These are phyloP conservation scores for Sinella curviseta DNA, from an alignment of 1,140 invertebrate genomes.

Conservation along the genomic window DNA sequence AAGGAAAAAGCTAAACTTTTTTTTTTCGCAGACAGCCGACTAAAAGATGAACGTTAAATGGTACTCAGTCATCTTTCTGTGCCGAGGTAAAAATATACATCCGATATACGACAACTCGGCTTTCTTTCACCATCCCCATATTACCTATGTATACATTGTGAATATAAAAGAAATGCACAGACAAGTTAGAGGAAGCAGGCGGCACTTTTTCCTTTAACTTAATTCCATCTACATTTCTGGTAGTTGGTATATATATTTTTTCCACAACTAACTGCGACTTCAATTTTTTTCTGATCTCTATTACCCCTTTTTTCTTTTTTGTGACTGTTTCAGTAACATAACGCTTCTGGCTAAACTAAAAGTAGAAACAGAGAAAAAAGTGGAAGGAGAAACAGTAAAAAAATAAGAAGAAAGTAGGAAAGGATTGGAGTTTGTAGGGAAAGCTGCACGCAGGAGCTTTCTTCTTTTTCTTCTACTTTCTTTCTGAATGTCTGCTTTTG, in stretches of 20 bases:
- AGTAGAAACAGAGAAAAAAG: neutral
- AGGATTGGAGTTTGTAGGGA: neutral
- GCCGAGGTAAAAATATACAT: too few species aligned
- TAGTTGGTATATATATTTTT: too few species aligned
- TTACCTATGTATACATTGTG: too few species aligned
- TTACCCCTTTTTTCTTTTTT: neutral
- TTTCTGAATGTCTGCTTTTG: neutral
- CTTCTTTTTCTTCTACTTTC: neutral
- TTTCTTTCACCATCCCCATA: too few species aligned
- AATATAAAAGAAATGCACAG: too few species aligned
- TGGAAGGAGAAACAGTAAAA: neutral
- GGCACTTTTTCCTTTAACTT: neutral
- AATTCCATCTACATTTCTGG: neutral
- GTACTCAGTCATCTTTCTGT: neutral
- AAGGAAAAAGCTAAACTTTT: neutral
- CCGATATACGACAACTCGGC: too few species aligned
- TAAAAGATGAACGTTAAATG: neutral
- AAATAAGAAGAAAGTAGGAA: neutral
- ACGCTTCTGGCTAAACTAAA: neutral
- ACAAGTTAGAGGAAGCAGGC: neutral
- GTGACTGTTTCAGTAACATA: neutral
- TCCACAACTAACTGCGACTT: neutral
- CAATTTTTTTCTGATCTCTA: constrained; percentile 1
- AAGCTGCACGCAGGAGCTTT: neutral
- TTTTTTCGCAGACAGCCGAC: neutral